Conservation (phyloP, 2,888 invertebrate genomes). For the Axea sp. region DNA sequence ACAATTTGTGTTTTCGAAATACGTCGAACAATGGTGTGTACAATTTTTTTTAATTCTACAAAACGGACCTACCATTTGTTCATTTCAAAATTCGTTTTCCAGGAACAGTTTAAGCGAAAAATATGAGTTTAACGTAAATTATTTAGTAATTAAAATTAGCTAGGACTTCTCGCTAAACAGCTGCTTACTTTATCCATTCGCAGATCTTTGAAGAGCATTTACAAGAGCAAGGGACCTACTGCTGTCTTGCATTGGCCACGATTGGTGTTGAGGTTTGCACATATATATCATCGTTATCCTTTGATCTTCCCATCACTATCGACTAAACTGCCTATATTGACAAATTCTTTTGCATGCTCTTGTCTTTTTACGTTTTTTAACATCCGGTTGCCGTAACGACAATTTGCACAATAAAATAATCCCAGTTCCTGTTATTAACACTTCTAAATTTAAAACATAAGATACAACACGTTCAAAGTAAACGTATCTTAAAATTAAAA, state of each 20-base stretch:
- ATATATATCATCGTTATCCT: slow-evolving; percentile 78
- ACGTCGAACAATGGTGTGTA: too few species aligned
- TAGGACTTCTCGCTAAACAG: slow-evolving; percentile 77
- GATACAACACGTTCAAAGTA: too few species aligned
- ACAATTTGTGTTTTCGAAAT: too few species aligned
- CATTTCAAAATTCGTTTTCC: too few species aligned
- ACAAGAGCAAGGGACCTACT: slow-evolving; percentile 65
- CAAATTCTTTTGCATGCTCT: slow-evolving; percentile 36
- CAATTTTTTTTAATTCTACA: too few species aligned
- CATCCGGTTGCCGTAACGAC: slow-evolving; percentile 14
- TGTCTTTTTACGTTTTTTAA: slow-evolving; percentile 20
- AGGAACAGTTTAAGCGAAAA: too few species aligned
- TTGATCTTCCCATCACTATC: slow-evolving; percentile 74
- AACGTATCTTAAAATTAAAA: too few species aligned
- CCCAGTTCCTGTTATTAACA: background rate
- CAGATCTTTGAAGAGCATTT: slow-evolving; percentile 77
- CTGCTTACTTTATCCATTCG: slow-evolving; percentile 77
- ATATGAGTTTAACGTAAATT: slow-evolving; percentile 74
- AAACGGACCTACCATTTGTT: too few species aligned
- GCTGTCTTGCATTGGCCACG: slow-evolving; percentile 47
- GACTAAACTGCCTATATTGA: slow-evolving; percentile 58
- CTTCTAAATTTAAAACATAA: slow-evolving; percentile 27
- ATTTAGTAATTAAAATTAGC: slow-evolving; percentile 78
- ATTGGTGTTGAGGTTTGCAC: slow-evolving; percentile 72
- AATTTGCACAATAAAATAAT: slow-evolving; percentile 8